Conservation (phyloP, 2,113 vertebrate genomes). For the Brienomyrus longianalis region DNA sequence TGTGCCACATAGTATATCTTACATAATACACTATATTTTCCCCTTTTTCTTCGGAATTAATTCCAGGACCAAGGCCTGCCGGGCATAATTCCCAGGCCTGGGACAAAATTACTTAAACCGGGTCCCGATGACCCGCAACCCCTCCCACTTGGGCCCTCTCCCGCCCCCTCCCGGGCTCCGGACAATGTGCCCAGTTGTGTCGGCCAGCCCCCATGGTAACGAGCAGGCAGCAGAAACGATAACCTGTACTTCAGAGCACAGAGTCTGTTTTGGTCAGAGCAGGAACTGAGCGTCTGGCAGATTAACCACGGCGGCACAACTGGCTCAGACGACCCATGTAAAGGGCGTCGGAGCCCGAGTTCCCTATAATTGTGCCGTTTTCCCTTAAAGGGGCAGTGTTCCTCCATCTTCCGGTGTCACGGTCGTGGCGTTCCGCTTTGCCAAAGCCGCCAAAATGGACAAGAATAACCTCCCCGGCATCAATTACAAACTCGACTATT, state of each 20-base stretch:
- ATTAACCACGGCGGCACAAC: not conserved
- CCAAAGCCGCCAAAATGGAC: not conserved
- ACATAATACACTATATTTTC: not conserved
- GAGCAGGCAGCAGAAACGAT: not conserved
- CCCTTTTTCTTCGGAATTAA: not conserved
- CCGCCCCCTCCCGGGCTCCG: not conserved
- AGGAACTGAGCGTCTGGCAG: not conserved
- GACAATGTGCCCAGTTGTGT: not conserved
- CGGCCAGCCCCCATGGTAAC: not conserved
- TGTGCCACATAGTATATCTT: not conserved
- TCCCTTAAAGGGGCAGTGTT: not conserved
- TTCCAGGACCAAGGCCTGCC: not conserved
- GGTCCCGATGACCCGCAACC: not conserved
- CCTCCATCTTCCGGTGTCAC: not conserved
- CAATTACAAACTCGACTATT: constrained; percentile 46
- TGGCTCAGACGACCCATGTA: not conserved
- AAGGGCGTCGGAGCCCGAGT: too few species aligned
- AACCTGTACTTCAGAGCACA: not conserved
- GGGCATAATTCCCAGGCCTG: not conserved
- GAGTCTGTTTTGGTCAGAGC: not conserved
- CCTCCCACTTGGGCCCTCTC: not conserved
- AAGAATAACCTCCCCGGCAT: constrained; percentile 48
- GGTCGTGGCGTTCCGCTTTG: not conserved
- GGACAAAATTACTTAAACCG: not conserved
- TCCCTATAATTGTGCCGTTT: not conserved